Evolutionary conservation across 2,888 invertebrate genomes (phyloP).

Genomic region (Clitarchus hookeri): DNA sequence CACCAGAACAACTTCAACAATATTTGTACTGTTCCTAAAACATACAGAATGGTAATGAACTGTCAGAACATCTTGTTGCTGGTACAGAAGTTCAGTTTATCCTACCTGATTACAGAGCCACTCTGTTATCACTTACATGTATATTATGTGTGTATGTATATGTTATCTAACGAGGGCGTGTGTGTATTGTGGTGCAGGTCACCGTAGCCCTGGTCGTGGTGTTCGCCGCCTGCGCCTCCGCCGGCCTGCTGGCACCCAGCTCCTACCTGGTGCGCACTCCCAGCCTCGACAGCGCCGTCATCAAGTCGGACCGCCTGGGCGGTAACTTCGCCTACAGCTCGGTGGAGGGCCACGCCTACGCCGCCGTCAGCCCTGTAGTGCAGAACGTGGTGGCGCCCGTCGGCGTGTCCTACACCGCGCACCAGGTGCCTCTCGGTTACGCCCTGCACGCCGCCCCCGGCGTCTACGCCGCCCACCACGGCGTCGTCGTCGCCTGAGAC

Average conservation of each 20-base stretch:
- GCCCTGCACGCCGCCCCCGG: not conserved
- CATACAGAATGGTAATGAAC: too few relatives aligned
- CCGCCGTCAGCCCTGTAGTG: constrained; percentile 54
- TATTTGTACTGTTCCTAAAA: too few relatives aligned
- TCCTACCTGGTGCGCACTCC: constrained; percentile 54
- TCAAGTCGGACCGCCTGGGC: constrained; percentile 58
- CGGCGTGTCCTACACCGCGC: constrained; percentile 52
- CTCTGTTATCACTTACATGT: too few relatives aligned
- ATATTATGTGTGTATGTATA: too few relatives aligned
- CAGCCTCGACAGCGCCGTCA: constrained; percentile 58
- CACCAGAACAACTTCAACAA: too few relatives aligned
- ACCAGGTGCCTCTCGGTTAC: constrained; percentile 34
- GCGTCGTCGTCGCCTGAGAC: not conserved
- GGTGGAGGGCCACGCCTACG: constrained; percentile 59
- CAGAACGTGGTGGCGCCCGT: constrained; percentile 51
- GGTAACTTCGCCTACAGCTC: constrained; percentile 62
- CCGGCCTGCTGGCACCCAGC: constrained; percentile 41
- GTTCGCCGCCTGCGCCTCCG: constrained; percentile 21
- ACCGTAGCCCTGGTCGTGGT: not conserved
- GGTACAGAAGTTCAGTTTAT: too few relatives aligned
- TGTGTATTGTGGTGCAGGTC: not conserved
- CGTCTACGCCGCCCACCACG: not conserved
- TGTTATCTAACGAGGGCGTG: too few relatives aligned
- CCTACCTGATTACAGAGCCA: too few relatives aligned
- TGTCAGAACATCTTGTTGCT: too few relatives aligned